Evolutionary conservation across 2,797 vertebrate genomes (phyloP), one percentile per base, ranked within the genome.

Genomic region (Scolopax rusticola): DNA sequence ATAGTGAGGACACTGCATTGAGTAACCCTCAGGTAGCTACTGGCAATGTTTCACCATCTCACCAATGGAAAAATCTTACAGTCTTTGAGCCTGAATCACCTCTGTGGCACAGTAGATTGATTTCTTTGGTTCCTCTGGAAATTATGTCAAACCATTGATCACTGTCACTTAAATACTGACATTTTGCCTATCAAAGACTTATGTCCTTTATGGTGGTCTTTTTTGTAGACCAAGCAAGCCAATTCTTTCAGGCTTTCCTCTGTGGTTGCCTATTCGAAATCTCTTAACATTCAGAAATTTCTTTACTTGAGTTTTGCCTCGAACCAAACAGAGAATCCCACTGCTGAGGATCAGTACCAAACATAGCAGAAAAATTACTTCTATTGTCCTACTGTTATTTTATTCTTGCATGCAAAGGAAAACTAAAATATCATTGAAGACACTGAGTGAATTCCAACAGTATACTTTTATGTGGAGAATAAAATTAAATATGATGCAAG

Each of bases 401-500:
- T 82, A 78, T 24, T 40, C 21, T 76, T 84, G 57, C 21, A 24
- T 40, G 47, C 61, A 89, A 63, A 54, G 36, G 63, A 78, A 92
- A 90, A 56, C 4, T 59, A 71, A 85, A 92, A 68, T 79, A 82
- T 19, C 48, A 40, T 57, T 19, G 30, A 71, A 82, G 71, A 83
- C 0, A 2, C 56, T 51, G n/a, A 94, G 17, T 64, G 64, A 95
- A 87, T 91, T 90, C 57, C 91, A 90, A 76, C 25, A 76, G 47
- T 68, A 14, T 40, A 82, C 94, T 95, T 96, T 90, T 80, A 90
- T 84, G 48, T 64, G 30, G 67, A 94, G 71, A 95, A 90, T 89
- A 90, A 94, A 95, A 94, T 91, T 70, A 94, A 95, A 89, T 51
- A 57, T 24, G 56, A 80, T 90, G 75, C 71, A 92, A 94, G 86